A percentile compares a stretch with the other conserved stretches of the same genome.
These are phyloP conservation scores for Ptycholaimellus sp. DNA, from an alignment of 2,888 invertebrate species.

Conservation along the genomic window DNA sequence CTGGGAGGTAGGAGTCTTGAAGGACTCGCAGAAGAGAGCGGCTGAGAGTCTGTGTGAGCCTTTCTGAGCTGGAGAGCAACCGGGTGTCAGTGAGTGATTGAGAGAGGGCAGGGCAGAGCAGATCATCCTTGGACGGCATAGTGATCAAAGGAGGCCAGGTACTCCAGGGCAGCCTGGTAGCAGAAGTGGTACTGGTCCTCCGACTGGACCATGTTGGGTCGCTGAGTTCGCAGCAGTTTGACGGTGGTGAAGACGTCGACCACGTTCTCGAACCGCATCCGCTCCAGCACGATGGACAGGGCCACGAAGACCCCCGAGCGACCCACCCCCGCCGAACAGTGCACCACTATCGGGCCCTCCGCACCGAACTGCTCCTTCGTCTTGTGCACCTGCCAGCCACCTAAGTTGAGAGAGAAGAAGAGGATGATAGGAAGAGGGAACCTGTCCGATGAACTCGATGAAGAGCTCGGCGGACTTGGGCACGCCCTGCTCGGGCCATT, in stretches of 20 bases:
- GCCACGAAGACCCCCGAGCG: slow-evolving; percentile 95
- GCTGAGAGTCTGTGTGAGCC: too few relatives aligned
- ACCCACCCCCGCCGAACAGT: slow-evolving; percentile 71
- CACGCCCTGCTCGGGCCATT: slow-evolving; percentile 43
- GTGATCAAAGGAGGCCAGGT: slow-evolving; percentile 89
- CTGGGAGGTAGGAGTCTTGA: too few relatives aligned
- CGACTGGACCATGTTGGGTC: slow-evolving; percentile 98
- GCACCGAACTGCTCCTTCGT: slow-evolving; percentile 99
- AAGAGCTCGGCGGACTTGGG: slow-evolving; percentile 95
- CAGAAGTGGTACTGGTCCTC: slow-evolving; percentile 99
- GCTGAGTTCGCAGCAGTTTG: slow-evolving; percentile 81
- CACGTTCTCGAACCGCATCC: slow-evolving; percentile 95
- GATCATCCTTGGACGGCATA: slow-evolving; percentile 13
- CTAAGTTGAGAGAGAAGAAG: neutral
- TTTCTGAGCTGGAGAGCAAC: too few relatives aligned
- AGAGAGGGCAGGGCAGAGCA: too few relatives aligned
- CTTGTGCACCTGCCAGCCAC: slow-evolving; percentile 46
- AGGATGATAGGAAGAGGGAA: neutral
- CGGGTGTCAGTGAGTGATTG: too few relatives aligned
- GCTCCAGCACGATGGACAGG: slow-evolving; percentile 81
- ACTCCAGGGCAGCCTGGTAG: slow-evolving; percentile 91
- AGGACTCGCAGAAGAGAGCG: too few relatives aligned
- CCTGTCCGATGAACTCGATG: slow-evolving; percentile 91
- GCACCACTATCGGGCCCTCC: slow-evolving; percentile 81
- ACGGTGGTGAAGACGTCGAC: slow-evolving; percentile 98